Evolutionary conservation across 2,113 vertebrate genomes (phyloP), one percentile per base, ranked within the genome.

Genomic region (Falco punctatus): DNA sequence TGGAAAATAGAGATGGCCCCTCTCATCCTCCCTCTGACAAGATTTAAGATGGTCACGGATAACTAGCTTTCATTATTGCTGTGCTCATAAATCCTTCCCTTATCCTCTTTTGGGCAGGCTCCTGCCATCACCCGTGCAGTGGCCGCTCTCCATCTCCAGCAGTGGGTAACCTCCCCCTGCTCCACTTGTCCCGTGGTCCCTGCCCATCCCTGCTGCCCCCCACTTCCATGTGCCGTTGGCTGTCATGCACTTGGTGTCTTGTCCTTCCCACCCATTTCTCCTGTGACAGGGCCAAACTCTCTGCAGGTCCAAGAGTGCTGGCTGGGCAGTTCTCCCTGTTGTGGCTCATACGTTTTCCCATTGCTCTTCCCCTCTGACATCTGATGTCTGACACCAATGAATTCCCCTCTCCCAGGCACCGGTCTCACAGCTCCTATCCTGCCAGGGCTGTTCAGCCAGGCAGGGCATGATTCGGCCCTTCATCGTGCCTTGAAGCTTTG

Each of bases 61-160:
- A 96, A 92, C 86, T 91, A 92, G 27, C 88, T 96, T 94, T 90
- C 89, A 65, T 91, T 80, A 67, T 44, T 4, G 10, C 80, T 40
- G 40, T 48, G 67, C 89, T 78, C 86, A 71, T 91, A 83, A 96
- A 92, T 89, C 94, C 87, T 78, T 28, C 77, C 7, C 4, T 12
- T 46, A 42, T 44, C 83, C 71, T 64, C n/a, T 87, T 28, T 20
- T 0, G 3, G 44, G 61, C 0, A 0, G 33, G 71, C 30, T 96
- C 32, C 81, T 64, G 84, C 83, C 5, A 0, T 54, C 83, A 70
- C 64, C 54, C 33, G 7, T 21, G 3, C n/a, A 0, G 55, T 13
- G 59, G 18, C 42, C 2, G 0, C 79, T 26, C 64, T 64, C 71
- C 0, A 0, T 59, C 87, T 81, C 62, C 48, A 35, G 71, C 24